phyloP scores from a whole-genome alignment of 2,113 vertebrate species.

The Balaenoptera acutorostrata region DNA sequence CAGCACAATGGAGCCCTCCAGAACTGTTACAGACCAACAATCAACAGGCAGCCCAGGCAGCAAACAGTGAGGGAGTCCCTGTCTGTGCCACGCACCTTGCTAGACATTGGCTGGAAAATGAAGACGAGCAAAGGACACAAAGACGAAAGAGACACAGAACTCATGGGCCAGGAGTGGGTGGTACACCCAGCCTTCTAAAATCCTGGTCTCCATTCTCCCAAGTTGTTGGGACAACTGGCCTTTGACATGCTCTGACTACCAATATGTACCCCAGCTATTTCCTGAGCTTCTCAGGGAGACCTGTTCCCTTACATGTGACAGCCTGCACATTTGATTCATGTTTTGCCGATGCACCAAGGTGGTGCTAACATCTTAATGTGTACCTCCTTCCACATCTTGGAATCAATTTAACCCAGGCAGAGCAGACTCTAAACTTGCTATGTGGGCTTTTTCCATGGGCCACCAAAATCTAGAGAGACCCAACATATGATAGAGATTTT shows the following conservation, averaged over 20 bases:
- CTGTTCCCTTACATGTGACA: neutral
- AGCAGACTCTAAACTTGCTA: neutral
- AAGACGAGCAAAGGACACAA: neutral
- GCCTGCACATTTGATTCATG: neutral
- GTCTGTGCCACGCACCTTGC: neutral
- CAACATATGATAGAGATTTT: neutral
- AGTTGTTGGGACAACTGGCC: neutral
- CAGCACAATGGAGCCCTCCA: neutral
- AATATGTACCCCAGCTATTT: neutral
- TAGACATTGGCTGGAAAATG: neutral
- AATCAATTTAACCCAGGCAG: neutral
- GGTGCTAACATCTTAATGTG: neutral
- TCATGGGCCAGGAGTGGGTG: rapidly evolving
- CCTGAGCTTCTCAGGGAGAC: neutral
- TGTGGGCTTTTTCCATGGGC: neutral
- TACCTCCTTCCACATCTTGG: neutral
- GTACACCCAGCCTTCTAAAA: neutral
- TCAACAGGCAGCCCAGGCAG: neutral
- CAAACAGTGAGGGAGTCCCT: rapidly evolving
- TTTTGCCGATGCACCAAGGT: neutral
- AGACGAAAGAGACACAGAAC: neutral
- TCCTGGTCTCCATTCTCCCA: neutral
- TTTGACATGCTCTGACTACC: neutral
- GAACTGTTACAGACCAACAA: neutral
- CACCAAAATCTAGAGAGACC: neutral